A percentile compares a stretch with the other conserved stretches of the same genome.
Conservation (phyloP, 2,888 invertebrate species). For the Spodoptera littoralis region DNA sequence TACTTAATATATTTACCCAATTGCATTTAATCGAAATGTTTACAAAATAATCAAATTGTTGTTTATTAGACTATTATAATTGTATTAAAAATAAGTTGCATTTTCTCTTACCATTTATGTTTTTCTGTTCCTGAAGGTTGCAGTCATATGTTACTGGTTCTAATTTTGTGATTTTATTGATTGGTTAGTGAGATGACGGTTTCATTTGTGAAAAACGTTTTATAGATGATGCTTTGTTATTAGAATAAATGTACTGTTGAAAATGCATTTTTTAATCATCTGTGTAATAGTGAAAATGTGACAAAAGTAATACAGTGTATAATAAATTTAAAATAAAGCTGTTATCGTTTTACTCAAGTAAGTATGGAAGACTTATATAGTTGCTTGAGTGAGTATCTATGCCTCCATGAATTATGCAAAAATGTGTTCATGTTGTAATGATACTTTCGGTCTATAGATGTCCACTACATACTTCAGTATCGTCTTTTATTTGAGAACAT, state of each 20-base stretch:
- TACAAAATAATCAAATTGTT: conserved; percentile 57
- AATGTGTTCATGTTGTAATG: too few relatives aligned
- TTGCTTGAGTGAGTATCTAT: too few relatives aligned
- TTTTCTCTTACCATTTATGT: conserved; percentile 54
- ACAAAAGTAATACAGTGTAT: conserved; percentile 33
- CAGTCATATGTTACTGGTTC: conserved; percentile 54
- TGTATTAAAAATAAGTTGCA: conserved; percentile 60
- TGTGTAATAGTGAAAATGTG: conserved; percentile 27
- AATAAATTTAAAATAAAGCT: conserved; percentile 9
- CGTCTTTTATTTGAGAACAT: too few relatives aligned
- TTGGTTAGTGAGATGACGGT: conserved; percentile 62
- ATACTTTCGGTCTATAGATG: too few relatives aligned
- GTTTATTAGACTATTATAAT: conserved; percentile 49
- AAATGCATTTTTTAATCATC: conserved; percentile 50
- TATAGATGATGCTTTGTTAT: conserved; percentile 82
- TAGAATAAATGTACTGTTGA: conserved; percentile 76
- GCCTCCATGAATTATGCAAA: too few relatives aligned
- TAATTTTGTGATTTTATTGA: conserved; percentile 59
- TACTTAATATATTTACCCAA: conserved; percentile 34
- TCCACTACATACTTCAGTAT: too few relatives aligned
- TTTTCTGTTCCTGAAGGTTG: conserved; percentile 48
- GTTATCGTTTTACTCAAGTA: conserved; percentile 27
- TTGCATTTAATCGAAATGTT: conserved; percentile 50
- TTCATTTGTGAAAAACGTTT: conserved; percentile 67
- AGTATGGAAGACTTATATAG: not conserved